Evolutionary conservation across 2,113 vertebrate genomes (phyloP), one percentile per base, ranked within the genome.

Genomic region (Oncorhynchus kisutch): DNA sequence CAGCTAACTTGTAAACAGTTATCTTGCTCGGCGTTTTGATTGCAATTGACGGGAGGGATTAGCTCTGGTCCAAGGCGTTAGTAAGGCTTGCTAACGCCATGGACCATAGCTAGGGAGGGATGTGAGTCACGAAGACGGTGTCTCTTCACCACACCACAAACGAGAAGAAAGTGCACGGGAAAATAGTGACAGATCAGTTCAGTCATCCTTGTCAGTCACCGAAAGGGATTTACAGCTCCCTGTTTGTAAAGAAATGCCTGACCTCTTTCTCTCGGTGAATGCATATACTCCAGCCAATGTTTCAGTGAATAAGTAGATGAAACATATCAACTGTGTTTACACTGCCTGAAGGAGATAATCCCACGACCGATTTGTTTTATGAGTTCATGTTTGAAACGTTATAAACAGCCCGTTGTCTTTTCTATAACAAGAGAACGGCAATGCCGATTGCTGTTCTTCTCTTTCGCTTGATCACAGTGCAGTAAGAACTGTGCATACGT

Each of bases 401-500:
- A 45, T 45, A 60, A 74, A 57, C 31, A 67, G 64, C 25, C n/a
- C 22, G 18, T 67, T 71, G 27, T 34, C 5, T 34, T 25, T 24
- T 45, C 39, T 24, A 27, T 73, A n/a, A 45, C 20, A 57, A 57
- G 54, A 57, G 4, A 57, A 24, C 51, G 73, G 73, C 60, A 78
- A 72, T 24, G 34, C 73, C 20, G 57, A n/a, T 71, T 27, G 18
- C 24, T 6, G 68, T 78, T 81, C 71, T 82, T 81, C 57, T 16
- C 73, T 25, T 70, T 73, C 60, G 73, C 78, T 70, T 78, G 76
- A 86, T 92, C 86, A 91, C 91, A 91, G 87, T 89, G 87, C 70
- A 82, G 77, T 45, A 51, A 64, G 49, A 12, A 70, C 54, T 4
- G 49, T 25, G 11, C 27, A 16, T 24, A 16, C 3, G 24, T 67